These are phyloP conservation scores for Capricornis sumatraensis DNA, from an alignment of 2,113 vertebrate species.

Conservation along the genomic window DNA sequence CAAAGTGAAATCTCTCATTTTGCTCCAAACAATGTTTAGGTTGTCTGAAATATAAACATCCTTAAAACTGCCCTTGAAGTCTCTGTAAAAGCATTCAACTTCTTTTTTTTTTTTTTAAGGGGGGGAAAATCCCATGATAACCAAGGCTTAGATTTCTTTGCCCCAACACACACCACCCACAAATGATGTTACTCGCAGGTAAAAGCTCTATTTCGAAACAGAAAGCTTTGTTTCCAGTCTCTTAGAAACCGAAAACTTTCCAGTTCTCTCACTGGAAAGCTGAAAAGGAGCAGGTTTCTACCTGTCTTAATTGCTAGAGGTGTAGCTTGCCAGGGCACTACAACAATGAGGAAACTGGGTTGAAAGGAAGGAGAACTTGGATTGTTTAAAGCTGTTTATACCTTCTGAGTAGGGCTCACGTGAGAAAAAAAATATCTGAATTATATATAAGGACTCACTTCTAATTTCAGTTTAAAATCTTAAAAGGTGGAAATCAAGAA, in stretches of 20 bases:
- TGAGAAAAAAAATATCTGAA: neutral
- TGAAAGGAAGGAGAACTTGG: neutral
- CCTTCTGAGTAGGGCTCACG: neutral
- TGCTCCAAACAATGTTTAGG: conserved; percentile 67
- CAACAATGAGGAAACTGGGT: neutral
- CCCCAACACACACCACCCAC: neutral
- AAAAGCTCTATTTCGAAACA: neutral
- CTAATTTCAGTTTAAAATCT: neutral
- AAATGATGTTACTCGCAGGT: neutral
- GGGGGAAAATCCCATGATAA: conserved; percentile 13
- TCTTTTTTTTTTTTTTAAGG: neutral
- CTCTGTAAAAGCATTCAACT: conserved; percentile 67
- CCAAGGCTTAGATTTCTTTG: conserved; percentile 9
- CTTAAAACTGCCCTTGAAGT: conserved; percentile 55
- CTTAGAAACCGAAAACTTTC: neutral
- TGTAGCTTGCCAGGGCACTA: neutral
- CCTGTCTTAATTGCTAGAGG: neutral
- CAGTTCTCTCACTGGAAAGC: neutral
- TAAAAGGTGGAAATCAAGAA: neutral
- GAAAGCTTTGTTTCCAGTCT: conserved; percentile 28
- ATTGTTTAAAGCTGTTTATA: conserved; percentile 31
- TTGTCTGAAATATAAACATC: conserved; percentile 70
- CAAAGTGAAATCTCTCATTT: conserved; percentile 71
- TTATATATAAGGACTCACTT: conserved; percentile 6
- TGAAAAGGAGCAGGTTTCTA: neutral